Percentiles rank a stretch among this genome's conserved stretches.
Evolutionary conservation across 2,113 vertebrate species (phyloP).

Genomic region (Nymphicus hollandicus): DNA sequence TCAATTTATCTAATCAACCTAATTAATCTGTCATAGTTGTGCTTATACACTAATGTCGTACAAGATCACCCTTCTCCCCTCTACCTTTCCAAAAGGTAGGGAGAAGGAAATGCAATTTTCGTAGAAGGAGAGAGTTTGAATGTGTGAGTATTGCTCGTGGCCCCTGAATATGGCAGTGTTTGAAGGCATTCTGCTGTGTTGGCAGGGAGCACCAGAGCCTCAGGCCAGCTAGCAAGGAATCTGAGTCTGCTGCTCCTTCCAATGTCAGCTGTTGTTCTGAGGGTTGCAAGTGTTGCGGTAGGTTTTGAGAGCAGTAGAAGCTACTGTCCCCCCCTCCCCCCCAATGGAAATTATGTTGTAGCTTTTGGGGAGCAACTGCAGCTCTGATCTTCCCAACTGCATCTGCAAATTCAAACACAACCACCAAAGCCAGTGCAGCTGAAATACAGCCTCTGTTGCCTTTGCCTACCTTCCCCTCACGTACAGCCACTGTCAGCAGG

Average conservation of each 20-base stretch:
- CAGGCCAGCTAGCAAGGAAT: conserved; percentile 22
- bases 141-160: not conserved
- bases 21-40: not conserved
- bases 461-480: not conserved
- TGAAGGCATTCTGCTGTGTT: conserved; percentile 55
- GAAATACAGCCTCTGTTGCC: not conserved
- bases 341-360: not conserved
- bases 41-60: not conserved
- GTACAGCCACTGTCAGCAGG: conserved; percentile 39
- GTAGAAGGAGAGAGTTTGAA: not conserved
- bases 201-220: conserved; percentile 1
- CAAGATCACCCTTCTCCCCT: not conserved
- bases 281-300: not conserved
- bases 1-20: not conserved
- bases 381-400: not conserved
- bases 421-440: not conserved
- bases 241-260: conserved; percentile 8
- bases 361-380: not conserved
- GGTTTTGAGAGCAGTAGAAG: conserved; percentile 1
- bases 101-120: conserved; percentile 14
- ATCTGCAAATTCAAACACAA: not conserved
- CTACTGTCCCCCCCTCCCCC: not conserved
- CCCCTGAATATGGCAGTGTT: conserved; percentile 16
- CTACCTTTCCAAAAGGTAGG: not conserved
- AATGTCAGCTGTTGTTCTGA: conserved; percentile 46